Evolutionary conservation across 2,113 vertebrate genomes (phyloP), one percentile per base, ranked within the genome.

Genomic region (Empidonax traillii): DNA sequence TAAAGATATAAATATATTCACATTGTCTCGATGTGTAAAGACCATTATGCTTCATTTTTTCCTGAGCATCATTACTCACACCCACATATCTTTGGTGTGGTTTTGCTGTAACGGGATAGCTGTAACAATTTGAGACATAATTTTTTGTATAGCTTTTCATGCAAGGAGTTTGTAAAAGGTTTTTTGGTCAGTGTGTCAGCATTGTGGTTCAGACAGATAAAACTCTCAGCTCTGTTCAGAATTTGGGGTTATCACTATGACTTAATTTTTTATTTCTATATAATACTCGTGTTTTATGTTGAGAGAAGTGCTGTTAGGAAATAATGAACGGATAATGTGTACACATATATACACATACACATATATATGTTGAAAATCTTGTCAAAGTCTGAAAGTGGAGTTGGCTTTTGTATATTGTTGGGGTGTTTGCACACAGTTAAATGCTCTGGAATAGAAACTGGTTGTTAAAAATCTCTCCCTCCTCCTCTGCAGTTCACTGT

Each of bases 391-490:
- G 9, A 90, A 95, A 86, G 75, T 69, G 23, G 69, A 82, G 96
- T 96, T 97, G 90, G 72, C 91, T 96, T 96, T 90, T 49, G 33
- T 89, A 96, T 79, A 75, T 82, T 88, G 22, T 89, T 94, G 90
- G 51, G 44, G 58, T 97, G 82, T 95, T 96, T 92, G 75, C 78
- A 89, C 80, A 71, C 74, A 89, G 71, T 76, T 85, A 58, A 37
- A 37, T 23, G 74, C 62, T 95, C 87, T 80, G 88, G 78, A 96
- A 91, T 87, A 97, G 77, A 93, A 97, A 93, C 49, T 87, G 73
- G 41, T 84, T 97, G 82, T 96, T 96, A 86, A 88, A 80, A 89
- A 78, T 92, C 35, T 73, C 74, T 93, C 59, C 65, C 17, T 92
- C 83, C 83, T 86, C 44, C 21, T 94, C 44, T 83, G 58, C 28